Conservation (phyloP, 2,113 vertebrate genomes). For the Heterotis niloticus region DNA sequence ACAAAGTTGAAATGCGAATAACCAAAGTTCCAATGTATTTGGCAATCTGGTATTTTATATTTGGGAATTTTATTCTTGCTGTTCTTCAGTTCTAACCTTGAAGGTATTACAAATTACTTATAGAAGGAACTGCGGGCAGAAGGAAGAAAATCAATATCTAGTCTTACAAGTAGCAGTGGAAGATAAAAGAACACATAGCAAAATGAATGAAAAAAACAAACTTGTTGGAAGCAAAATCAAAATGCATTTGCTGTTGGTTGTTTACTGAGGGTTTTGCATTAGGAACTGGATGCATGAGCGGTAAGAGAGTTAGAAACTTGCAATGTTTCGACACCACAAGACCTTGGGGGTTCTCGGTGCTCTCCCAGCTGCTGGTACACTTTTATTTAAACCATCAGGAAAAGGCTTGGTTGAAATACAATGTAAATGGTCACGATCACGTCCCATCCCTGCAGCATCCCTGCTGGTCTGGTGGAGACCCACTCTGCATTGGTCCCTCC, state of each 20-base stretch:
- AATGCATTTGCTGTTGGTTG: slow-evolving; percentile 15
- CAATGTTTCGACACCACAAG: not conserved
- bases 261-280: not conserved
- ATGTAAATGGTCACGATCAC: not conserved
- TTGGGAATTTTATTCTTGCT: not conserved
- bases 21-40: slow-evolving; percentile 9
- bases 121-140: slow-evolving; percentile 19
- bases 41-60: not conserved
- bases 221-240: slow-evolving; percentile 14
- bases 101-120: slow-evolving; percentile 25
- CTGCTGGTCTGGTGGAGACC: not conserved
- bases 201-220: slow-evolving; percentile 14
- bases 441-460: not conserved
- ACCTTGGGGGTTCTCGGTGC: not conserved
- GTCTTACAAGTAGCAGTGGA: slow-evolving; percentile 14
- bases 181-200: slow-evolving; percentile 16
- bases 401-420: not conserved
- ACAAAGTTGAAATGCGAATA: not conserved
- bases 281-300: not conserved
- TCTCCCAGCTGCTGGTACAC: not conserved
- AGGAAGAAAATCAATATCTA: slow-evolving; percentile 27
- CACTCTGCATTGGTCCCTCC: not conserved
- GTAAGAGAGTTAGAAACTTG: not conserved
- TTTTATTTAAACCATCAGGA: not conserved
- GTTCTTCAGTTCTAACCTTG: slow-evolving; percentile 18